Base-by-base conservation (phyloP, 1,140 invertebrate species). In the Cyclina sinensis region DNA sequence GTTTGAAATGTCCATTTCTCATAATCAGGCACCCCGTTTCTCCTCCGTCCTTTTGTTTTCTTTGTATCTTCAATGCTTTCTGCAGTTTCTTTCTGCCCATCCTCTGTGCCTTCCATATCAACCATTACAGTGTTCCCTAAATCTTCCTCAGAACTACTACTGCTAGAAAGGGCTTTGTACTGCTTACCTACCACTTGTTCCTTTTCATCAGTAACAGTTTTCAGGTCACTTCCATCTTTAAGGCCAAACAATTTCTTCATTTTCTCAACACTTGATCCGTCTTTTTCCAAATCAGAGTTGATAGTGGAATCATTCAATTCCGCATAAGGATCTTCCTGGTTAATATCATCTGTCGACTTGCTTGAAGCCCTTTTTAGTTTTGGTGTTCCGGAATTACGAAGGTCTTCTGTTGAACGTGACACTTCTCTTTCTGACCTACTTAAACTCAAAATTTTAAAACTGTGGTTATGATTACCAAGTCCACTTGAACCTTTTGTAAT, bases 1-100 rank as follows among this genome's bases (percentile, higher is more conserved):
- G 68, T 62, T 14, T 86, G 70, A 57, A 86, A 78, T 59, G 73
- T 78, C 84, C 84, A 86, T 35, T 86, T 86, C 43, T 86, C 84
- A 78, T 86, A 86, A 57, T 86, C 84, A 48, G 84, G 84, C n/a
- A 86, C 84, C 30, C 57, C n/a, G 11, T 32, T 54, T 74, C 70
- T 62, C 35, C 68, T 76, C 78, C 30, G n/a, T 12, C 78, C 54
- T 32, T 21, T 54, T n/a, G 48, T 18, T 27, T 37, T 74, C n/a
- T 18, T 43, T 32, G 37, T 32, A 39, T 7, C 2, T 32, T 35
- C 68, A 59, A 24, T 76, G 48, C 62, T 35, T 24, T 57, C 32
- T 27, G 54, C n/a, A 62, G 30, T 18, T 62, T 78, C 46, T 74
- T 54, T 43, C 24, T 7, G 54, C 4, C 65, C 54, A 14, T 46